Base-by-base conservation (phyloP, 2,113 vertebrate species). In the Anhinga anhinga region DNA sequence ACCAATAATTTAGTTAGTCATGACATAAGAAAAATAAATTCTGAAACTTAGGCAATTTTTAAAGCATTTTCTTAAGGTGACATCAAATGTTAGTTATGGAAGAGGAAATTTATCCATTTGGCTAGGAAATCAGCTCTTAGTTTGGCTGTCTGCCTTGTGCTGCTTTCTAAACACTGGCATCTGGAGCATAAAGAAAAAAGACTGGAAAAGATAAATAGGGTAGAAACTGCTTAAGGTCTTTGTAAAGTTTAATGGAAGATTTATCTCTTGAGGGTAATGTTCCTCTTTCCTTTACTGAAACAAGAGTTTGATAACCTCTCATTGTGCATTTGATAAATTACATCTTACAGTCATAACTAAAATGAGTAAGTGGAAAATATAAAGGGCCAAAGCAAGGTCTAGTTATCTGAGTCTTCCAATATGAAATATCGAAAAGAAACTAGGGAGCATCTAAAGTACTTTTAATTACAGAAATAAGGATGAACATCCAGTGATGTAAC, bases 181-280 rank as follows among this genome's bases (percentile, higher is more conserved):
- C 92, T 95, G 92, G 87, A 92, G 40, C 62, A 65, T 49, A 74
- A 56, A 86, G 76, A 81, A 52, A 66, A 89, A 79, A 90, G 92
- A 45, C 91, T 65, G 53, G 53, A 30, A 71, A 90, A 98, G 97
- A 98, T 95, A 96, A 97, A 98, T 97, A 94, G 84, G 94, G 21
- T 52, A 95, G 93, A 97, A 95, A 87, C 69, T 81, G 93, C 93
- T 95, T 97, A 95, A 96, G 95, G 96, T 97, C 97, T 98, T 95
- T 95, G 97, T 92, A 96, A 97, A 98, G 88, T 97, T 98, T 98
- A 97, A 98, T 97, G 97, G 96, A 98, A 98, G 96, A 98, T 98
- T 98, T 98, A 96, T 98, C 97, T 98, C 96, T 94, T 45, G 93
- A 97, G 97, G 95, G 95, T 95, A 97, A 98, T 82, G 96, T 96